Percentiles rank a stretch among this genome's conserved stretches.
These are phyloP conservation scores for Turritopsis dohrnii DNA, from an alignment of 30 jellyfish, hydroid and myxozoan genomes.

Conservation along the genomic window DNA sequence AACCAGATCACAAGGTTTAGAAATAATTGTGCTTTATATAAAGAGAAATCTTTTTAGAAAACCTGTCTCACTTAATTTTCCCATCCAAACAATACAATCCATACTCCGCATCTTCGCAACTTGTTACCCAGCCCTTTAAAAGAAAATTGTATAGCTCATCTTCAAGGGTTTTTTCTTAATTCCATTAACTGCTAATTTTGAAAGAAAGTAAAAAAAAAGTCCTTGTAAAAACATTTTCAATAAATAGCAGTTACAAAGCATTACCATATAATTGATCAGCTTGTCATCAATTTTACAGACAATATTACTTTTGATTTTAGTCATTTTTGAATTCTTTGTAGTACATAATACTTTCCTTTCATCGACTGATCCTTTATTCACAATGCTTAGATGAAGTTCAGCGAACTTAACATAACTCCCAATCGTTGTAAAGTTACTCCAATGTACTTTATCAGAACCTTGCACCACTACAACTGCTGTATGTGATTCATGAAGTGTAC, in stretches of 20 bases:
- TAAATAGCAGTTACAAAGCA: neutral
- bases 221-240: neutral
- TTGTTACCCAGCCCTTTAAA: slow-evolving; percentile 17
- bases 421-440: neutral
- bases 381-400: neutral
- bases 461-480: slow-evolving; percentile 6
- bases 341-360: slow-evolving; percentile 11
- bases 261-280: neutral
- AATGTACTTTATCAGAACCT: neutral
- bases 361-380: neutral
- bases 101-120: slow-evolving; percentile 26
- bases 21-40: neutral
- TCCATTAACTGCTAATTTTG: too few relatives aligned
- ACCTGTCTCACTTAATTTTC: slow-evolving; percentile 13
- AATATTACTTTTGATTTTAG: neutral
- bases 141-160: neutral
- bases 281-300: neutral
- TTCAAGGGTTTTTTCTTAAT: too few relatives aligned
- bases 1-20: too few relatives aligned
- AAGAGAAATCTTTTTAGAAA: neutral
- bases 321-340: neutral
- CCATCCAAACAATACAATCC: slow-evolving; percentile 10
- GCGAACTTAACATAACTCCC: neutral
- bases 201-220: too few relatives aligned
- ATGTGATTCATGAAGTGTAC: neutral